These are phyloP conservation scores for Amphimallon solstitiale DNA, from an alignment of 2,888 invertebrate genomes.

Conservation along the genomic window DNA sequence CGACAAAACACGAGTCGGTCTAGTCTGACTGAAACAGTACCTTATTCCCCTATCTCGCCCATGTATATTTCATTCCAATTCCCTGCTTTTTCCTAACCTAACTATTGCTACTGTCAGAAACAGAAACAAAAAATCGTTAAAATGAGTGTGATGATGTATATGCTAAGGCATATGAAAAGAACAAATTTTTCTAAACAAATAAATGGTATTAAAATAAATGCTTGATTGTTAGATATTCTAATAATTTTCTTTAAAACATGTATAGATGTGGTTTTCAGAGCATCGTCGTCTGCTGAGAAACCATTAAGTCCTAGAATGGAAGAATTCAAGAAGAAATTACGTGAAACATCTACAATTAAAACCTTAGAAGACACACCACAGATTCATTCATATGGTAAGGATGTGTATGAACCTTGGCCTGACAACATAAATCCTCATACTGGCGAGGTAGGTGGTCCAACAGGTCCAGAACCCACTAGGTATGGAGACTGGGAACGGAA, in stretches of 20 bases:
- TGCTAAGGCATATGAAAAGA: constrained; percentile 54
- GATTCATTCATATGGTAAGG: constrained; percentile 83
- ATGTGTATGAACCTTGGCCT: constrained; percentile 77
- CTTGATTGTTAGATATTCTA: neutral
- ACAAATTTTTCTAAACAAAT: constrained; percentile 49
- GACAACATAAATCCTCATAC: constrained; percentile 90
- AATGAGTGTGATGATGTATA: constrained; percentile 60
- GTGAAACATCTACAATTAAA: constrained; percentile 72
- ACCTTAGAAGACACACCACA: constrained; percentile 81
- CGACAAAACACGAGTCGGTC: too few relatives aligned
- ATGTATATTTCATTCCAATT: too few relatives aligned
- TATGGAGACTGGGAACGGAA: constrained; percentile 99
- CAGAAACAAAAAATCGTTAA: too few relatives aligned
- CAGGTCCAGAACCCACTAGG: constrained; percentile 97
- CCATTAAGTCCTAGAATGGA: constrained; percentile 67
- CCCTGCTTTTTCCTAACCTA: too few relatives aligned
- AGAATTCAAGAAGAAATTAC: constrained; percentile 80
- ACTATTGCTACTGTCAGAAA: too few relatives aligned
- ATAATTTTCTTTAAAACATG: neutral
- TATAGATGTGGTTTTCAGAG: constrained; percentile 40
- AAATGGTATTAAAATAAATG: constrained; percentile 42
- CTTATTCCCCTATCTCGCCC: too few relatives aligned
- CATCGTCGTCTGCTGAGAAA: constrained; percentile 51
- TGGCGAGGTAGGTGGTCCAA: constrained; percentile 94
- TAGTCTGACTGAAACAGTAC: too few relatives aligned